These are phyloP conservation scores for Notodromas monacha DNA, from an alignment of 2,888 invertebrate species.

Conservation along the genomic window DNA sequence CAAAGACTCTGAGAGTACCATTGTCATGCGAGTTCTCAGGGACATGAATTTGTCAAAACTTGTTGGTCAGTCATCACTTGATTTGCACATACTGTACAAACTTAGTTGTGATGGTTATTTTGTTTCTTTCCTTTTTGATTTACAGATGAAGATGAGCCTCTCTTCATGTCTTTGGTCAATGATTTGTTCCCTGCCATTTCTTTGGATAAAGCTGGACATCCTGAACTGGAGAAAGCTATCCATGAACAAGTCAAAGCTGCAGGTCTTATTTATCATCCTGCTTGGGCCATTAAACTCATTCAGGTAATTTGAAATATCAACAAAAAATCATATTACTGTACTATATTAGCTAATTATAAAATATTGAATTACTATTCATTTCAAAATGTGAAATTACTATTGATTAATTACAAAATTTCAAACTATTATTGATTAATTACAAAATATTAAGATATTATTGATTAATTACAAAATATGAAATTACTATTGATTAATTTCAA, in stretches of 20 bases:
- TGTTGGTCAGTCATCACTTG: constrained; percentile 21
- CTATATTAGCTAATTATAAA: no score
- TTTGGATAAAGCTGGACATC: constrained; percentile 63
- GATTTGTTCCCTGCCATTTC: constrained; percentile 83
- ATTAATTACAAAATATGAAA: no score
- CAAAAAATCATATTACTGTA: no score
- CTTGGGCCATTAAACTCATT: constrained; percentile 75
- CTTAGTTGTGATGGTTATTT: no score
- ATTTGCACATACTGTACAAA: no score
- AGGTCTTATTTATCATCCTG: constrained; percentile 58
- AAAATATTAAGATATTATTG: no score
- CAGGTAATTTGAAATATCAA: constrained; percentile 23
- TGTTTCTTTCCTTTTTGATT: no score
- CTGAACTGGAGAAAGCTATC: constrained; percentile 58
- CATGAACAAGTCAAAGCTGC: constrained; percentile 42
- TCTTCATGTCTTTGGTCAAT: constrained; percentile 79
- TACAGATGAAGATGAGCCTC: constrained; percentile 79
- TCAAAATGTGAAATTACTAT: no score
- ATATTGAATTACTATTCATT: no score
- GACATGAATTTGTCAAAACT: constrained; percentile 93
- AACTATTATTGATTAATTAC: no score
- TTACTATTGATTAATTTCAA: no score
- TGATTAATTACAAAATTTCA: no score
- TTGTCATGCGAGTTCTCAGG: constrained; percentile 74
- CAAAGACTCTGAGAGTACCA: constrained; percentile 72